These are phyloP conservation scores for Megaceryle maxima DNA, from an alignment of 2,113 vertebrate genomes.

Conservation along the genomic window DNA sequence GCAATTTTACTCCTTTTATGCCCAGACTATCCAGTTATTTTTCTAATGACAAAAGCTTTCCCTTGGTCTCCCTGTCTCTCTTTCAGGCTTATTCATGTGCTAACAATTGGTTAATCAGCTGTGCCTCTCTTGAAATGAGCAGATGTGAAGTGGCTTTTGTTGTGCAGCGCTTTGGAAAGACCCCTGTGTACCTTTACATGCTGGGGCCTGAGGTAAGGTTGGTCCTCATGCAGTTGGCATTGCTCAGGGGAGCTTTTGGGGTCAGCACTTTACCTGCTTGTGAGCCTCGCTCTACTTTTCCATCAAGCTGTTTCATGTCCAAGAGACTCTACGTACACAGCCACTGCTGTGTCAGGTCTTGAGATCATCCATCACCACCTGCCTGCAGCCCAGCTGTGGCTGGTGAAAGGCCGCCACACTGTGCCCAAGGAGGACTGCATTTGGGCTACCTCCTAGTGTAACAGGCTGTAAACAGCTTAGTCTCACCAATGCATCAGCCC, in stretches of 20 bases:
- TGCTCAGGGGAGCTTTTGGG: not conserved
- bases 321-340: not conserved
- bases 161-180: not conserved
- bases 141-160: slow-evolving; percentile 21
- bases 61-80: slow-evolving; percentile 15
- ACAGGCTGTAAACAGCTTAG: not conserved
- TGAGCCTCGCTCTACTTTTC: not conserved
- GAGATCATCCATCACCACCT: not conserved
- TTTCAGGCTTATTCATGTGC: slow-evolving; percentile 27
- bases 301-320: not conserved
- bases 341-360: not conserved
- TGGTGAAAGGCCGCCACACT: not conserved
- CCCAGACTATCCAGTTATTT: not conserved
- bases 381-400: not conserved
- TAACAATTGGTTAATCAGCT: slow-evolving; percentile 29
- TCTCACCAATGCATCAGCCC: not conserved
- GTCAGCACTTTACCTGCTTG: not conserved
- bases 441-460: not conserved
- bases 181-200: not conserved
- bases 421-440: not conserved
- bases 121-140: slow-evolving; percentile 3
- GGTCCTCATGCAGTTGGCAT: not conserved
- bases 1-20: not conserved
- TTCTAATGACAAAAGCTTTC: not conserved
- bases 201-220: not conserved